phyloP scores from a whole-genome alignment of 30 jellyfish, hydroid and myxozoan genomes.

The Pelagia noctiluca region DNA sequence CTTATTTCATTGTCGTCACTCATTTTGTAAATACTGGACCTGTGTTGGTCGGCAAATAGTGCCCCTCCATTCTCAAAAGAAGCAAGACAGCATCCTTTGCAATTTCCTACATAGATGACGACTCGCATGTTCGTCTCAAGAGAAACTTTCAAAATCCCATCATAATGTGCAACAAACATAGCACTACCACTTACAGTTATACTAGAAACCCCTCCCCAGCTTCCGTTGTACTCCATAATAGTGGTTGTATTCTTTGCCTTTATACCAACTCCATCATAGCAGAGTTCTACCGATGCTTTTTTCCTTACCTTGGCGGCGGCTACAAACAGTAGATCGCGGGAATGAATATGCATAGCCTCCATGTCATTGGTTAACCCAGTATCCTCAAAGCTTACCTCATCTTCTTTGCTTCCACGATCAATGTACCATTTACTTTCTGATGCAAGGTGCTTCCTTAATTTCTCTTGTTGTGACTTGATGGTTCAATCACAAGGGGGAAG shows the following conservation, averaged over 20 bases:
- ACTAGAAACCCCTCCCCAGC: too few species aligned
- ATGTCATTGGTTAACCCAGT: conserved; percentile 23
- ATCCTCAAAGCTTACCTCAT: conserved; percentile 27
- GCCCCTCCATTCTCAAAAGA: conserved; percentile 31
- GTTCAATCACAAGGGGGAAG: conserved; percentile 16
- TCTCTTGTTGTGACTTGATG: conserved; percentile 28
- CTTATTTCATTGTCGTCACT: conserved; percentile 15
- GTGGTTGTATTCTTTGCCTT: conserved; percentile 31
- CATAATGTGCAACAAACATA: too few species aligned
- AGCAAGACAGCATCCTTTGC: conserved; percentile 29
- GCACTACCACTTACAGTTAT: too few species aligned
- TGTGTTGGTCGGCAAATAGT: conserved; percentile 33
- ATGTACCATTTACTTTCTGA: conserved; percentile 8
- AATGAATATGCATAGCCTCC: conserved; percentile 32
- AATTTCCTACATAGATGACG: conserved; percentile 18
- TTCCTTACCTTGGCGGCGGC: conserved; percentile 29
- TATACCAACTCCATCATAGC: conserved; percentile 15
- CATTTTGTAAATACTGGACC: conserved; percentile 16
- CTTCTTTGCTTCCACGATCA: conserved; percentile 13
- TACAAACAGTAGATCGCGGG: too few species aligned
- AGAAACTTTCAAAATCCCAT: too few species aligned
- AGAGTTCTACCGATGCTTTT: conserved; percentile 21
- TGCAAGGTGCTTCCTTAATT: conserved; percentile 17
- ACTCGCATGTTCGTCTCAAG: neutral
- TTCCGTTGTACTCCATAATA: conserved; percentile 9